phyloP scores from a whole-genome alignment of 2,888 invertebrate genomes.

The Fragum fragum region DNA sequence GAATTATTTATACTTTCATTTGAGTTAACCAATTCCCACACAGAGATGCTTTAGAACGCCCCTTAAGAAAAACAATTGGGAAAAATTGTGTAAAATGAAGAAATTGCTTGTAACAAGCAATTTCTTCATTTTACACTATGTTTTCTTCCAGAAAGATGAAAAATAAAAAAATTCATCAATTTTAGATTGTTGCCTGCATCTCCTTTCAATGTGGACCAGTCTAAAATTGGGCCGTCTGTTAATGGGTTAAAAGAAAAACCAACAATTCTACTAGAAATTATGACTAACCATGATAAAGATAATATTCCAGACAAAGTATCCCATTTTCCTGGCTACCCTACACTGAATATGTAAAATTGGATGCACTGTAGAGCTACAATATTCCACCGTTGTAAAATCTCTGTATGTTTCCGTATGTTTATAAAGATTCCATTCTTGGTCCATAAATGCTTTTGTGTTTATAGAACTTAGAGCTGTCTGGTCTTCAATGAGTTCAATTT shows the following conservation, averaged over 20 bases:
- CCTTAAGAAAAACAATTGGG: too few species aligned
- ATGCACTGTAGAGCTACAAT: slow-evolving; percentile 74
- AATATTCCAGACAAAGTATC: slow-evolving; percentile 82
- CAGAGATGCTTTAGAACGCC: too few species aligned
- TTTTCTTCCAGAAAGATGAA: not conserved
- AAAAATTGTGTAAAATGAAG: slow-evolving; percentile 4
- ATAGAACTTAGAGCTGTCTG: slow-evolving; percentile 73
- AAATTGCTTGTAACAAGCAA: slow-evolving; percentile 9
- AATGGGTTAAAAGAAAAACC: too few species aligned
- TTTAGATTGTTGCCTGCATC: too few species aligned
- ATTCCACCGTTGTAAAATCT: slow-evolving; percentile 74
- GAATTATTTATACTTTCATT: too few species aligned
- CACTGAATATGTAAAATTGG: slow-evolving; percentile 77
- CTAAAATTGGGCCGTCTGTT: too few species aligned
- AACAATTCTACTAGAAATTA: too few species aligned
- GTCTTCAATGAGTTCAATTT: slow-evolving; percentile 77
- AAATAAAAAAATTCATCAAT: too few species aligned
- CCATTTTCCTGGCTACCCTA: slow-evolving; percentile 76
- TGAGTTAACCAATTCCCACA: too few species aligned
- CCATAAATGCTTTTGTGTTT: slow-evolving; percentile 75
- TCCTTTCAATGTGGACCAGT: too few species aligned
- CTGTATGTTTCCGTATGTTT: slow-evolving; percentile 76
- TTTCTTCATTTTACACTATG: not conserved
- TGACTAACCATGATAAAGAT: slow-evolving; percentile 81
- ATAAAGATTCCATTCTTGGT: slow-evolving; percentile 78